Base-by-base conservation (phyloP, 2,888 invertebrate genomes). In the Parnassius smintheus region DNA sequence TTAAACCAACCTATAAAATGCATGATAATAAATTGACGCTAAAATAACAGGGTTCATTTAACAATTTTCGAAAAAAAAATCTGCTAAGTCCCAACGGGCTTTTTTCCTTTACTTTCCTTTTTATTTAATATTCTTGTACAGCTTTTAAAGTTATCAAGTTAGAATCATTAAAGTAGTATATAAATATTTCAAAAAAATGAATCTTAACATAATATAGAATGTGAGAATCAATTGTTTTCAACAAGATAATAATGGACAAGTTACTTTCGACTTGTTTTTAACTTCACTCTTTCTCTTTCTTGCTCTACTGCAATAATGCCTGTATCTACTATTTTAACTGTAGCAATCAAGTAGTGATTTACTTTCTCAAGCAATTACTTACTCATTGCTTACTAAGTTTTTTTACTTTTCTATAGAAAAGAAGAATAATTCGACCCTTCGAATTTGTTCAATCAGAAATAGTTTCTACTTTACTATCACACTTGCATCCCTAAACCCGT, bases 401-500 rank as follows among this genome's bases (percentile, higher is more conserved):
- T 82, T 82, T 82, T 74, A 84, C 85, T 87, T 86, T 82, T 85
- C 84, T 86, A 82, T 89, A 89, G 87, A 70, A 80, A 82, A 78
- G 86, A 87, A 85, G 84, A 88, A 80, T 82, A 81, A 80, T 81
- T 78, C 81, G 77, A 85, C 81, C 81, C 80, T 81, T 77, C 82
- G 82, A 86, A 85, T 82, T 59, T 52, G 59, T 56, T 56, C 59
- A 80, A 82, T 83, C 82, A 81, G 83, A 87, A 84, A 88, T 86
- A 86, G 78, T 86, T 83, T 86, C 85, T 86, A 88, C 84, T 80
- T 85, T 86, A 84, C 85, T 89, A 84, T 88, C 82, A 88, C 85
- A 87, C 86, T 88, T 86, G 86, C 88, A 87, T 88, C 84, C 89
- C 76, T 82, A 86, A 81, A 85, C 83, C 86, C 75, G 84, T 89